Evolutionary conservation across 2,888 invertebrate genomes (phyloP).

Genomic region (Sminthurinus aureus): DNA sequence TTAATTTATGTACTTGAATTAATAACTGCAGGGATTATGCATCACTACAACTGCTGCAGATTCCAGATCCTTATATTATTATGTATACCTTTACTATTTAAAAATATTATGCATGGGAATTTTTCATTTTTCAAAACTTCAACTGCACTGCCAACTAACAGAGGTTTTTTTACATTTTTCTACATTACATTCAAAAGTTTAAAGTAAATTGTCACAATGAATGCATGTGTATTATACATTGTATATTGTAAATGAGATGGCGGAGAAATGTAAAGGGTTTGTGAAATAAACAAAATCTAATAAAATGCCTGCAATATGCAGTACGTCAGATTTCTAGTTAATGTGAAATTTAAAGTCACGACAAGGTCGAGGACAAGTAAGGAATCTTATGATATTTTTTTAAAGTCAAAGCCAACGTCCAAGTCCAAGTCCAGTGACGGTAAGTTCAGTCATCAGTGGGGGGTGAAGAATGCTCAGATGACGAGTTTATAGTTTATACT

Average conservation of each 20-base stretch:
- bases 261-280: too few relatives aligned
- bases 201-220: not conserved
- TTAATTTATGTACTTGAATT: not conserved
- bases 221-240: too few relatives aligned
- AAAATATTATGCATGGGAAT: not conserved
- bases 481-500: slow-evolving; percentile 8
- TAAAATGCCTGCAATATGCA: too few relatives aligned
- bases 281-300: too few relatives aligned
- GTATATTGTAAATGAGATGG: too few relatives aligned
- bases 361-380: not conserved
- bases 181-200: not conserved
- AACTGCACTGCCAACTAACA: not conserved
- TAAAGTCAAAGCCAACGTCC: not conserved
- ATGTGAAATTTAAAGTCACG: too few relatives aligned
- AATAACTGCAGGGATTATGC: not conserved
- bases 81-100: not conserved
- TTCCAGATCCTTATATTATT: not conserved
- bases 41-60: not conserved
- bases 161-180: not conserved
- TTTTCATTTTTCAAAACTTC: not conserved
- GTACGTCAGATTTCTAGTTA: too few relatives aligned
- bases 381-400: not conserved
- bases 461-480: not conserved
- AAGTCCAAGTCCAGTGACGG: not conserved
- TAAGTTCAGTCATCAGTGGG: not conserved